Base-by-base conservation (phyloP, 1,140 invertebrate genomes). In the Neomicropteryx cornuta region DNA sequence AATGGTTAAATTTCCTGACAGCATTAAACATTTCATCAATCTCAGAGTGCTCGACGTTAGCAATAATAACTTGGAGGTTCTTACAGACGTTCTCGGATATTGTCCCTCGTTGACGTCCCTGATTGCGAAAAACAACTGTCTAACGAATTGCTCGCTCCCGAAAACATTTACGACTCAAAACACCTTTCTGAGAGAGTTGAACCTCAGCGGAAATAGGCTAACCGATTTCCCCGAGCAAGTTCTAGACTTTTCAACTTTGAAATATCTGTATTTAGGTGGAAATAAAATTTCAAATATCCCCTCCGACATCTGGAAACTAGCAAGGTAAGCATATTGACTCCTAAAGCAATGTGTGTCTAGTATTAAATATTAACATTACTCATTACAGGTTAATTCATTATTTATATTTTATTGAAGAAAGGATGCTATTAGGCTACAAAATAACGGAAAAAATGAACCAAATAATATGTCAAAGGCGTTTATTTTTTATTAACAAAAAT, bases 131-230 rank as follows among this genome's bases (percentile, higher is more conserved):
- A 91, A 95, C 53, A 98, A 98, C 62, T 61, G 73, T 32, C 56
- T 98, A 5, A 76, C 75, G 1, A 84, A 86, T 45, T 74, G 83
- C 32, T 81, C 81, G 3, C 61, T 97, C 39, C 89, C 92, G 1
- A 97, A 97, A 61, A 77, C 79, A 41, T 82, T 96, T 50, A 71
- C 67, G 19, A 48, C 52, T 0, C 60, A 72, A 13, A 53, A 69
- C 24, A 50, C 54, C 24, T 63, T 55, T 3, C 60, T 97, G 0
- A 77, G 80, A 52, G 87, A 92, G 56, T 53, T 97, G 1, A 96
- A 97, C 68, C 68, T 97, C 11, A 92, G 88, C 64, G 93, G 93
- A 11, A 98, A 98, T 68, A 61, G 74, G 22, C 66, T 97, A 19
- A 79, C 73, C 11, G 70, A 75, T 18, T 85, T 98, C 54, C 94